A percentile compares a stretch with the other conserved stretches of the same genome.
These are phyloP conservation scores for Xenopus petersii DNA, from an alignment of 2,797 vertebrate genomes.

Conservation along the genomic window DNA sequence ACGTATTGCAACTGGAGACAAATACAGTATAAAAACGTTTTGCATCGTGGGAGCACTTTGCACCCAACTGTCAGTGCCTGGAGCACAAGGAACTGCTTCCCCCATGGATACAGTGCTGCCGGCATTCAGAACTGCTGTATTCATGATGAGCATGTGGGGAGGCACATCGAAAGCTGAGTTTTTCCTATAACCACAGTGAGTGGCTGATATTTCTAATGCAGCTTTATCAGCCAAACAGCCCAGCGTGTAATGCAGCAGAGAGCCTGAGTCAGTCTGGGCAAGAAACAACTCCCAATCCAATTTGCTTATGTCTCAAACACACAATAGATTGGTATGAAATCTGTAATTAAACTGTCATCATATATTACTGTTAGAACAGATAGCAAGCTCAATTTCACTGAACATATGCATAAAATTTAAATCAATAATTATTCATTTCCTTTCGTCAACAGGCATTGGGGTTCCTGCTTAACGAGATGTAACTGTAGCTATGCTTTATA, in stretches of 20 bases:
- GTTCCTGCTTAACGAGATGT: neutral
- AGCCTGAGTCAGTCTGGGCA: conserved; percentile 1
- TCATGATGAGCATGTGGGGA: no score
- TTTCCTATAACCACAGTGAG: neutral
- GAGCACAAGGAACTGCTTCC: no score
- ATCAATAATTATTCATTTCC: conserved; percentile 2
- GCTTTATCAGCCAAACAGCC: neutral
- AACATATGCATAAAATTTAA: conserved; percentile 6
- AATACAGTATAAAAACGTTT: no score
- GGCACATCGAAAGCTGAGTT: no score
- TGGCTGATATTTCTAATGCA: neutral
- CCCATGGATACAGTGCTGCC: no score
- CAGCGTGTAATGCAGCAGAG: neutral
- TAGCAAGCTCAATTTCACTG: conserved; percentile 14
- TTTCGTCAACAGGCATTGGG: neutral
- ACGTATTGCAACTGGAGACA: no score
- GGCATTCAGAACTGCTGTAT: no score
- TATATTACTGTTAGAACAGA: conserved; percentile 16
- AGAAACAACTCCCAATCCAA: neutral
- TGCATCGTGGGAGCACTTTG: no score
- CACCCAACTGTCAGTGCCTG: no score
- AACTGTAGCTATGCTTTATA: neutral
- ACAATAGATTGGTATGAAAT: conserved; percentile 7
- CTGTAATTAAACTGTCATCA: conserved; percentile 10
- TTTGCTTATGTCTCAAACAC: conserved; percentile 13